Conservation (phyloP, 1,140 invertebrate genomes). For the Palaemon carinicauda region DNA sequence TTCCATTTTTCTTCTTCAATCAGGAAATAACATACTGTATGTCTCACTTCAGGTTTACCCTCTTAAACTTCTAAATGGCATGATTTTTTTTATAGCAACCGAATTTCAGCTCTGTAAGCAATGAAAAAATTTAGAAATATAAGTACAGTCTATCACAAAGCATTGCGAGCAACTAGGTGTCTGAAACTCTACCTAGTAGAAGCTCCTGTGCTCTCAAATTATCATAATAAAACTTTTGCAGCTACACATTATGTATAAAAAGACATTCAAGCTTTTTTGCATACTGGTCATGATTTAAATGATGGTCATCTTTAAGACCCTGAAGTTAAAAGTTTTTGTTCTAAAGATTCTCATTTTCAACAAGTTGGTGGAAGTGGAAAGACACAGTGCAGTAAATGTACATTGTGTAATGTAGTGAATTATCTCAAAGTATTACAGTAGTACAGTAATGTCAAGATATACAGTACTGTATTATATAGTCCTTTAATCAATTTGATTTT, state of each 20-base stretch:
- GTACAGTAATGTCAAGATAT: too few species aligned
- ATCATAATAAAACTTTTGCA: not conserved
- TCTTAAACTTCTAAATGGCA: not conserved
- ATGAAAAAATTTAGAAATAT: not conserved
- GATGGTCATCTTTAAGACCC: not conserved
- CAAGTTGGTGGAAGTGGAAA: too few species aligned
- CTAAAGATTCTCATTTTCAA: too few species aligned
- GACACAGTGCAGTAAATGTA: too few species aligned
- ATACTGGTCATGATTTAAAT: not conserved
- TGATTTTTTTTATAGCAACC: conserved; percentile 6
- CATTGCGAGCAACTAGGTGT: conserved; percentile 28
- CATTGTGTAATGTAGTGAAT: too few species aligned
- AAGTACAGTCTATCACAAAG: conserved; percentile 43
- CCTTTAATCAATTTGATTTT: too few species aligned
- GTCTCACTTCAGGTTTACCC: too few species aligned
- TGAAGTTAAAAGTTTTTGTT: too few species aligned
- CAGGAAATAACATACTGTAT: not conserved
- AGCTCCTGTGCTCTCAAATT: conserved; percentile 13
- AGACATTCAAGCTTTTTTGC: not conserved
- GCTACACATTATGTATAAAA: not conserved
- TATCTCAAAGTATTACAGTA: too few species aligned
- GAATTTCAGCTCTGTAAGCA: not conserved
- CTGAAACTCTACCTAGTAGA: conserved; percentile 4
- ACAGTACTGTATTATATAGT: too few species aligned
- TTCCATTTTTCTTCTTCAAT: not conserved